Percentiles rank a stretch among this genome's conserved stretches.
Evolutionary conservation across 2,888 invertebrate species (phyloP).

Genomic region (Strigamia crassipes): DNA sequence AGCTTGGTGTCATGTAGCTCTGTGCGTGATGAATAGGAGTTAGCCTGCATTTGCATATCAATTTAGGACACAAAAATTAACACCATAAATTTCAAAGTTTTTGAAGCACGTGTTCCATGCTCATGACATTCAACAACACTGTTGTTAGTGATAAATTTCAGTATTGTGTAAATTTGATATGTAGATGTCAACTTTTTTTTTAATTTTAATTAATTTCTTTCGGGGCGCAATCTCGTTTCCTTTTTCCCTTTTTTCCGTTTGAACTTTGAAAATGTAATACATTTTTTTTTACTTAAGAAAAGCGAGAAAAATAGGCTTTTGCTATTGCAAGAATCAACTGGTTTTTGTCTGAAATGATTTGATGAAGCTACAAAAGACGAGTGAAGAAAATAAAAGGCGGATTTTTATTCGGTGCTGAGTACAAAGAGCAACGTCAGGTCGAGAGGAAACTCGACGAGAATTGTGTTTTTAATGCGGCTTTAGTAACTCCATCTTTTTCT

Average conservation of each 20-base stretch:
- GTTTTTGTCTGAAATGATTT: constrained; percentile 23
- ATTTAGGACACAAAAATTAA: constrained; percentile 38
- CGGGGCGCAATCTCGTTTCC: neutral
- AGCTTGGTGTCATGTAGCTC: constrained; percentile 22
- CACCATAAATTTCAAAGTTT: constrained; percentile 32
- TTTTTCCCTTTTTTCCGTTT: neutral
- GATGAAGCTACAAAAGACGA: constrained; percentile 39
- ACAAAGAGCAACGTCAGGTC: constrained; percentile 40
- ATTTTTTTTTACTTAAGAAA: neutral
- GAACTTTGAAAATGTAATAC: neutral
- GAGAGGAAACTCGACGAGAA: constrained; percentile 12
- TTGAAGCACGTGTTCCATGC: constrained; percentile 22
- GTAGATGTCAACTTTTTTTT: neutral
- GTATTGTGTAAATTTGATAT: neutral
- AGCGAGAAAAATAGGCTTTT: neutral
- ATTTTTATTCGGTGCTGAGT: constrained; percentile 27
- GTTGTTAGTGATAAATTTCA: constrained; percentile 14
- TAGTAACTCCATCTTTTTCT: constrained; percentile 8
- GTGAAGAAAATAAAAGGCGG: constrained; percentile 29
- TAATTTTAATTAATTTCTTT: neutral
- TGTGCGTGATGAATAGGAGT: constrained; percentile 40
- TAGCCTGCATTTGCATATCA: constrained; percentile 42
- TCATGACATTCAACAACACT: constrained; percentile 17
- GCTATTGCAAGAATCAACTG: constrained; percentile 29
- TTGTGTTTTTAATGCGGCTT: constrained; percentile 42